phyloP scores from a whole-genome alignment of 1,140 invertebrate genomes.

The Diplogasteroides magnus region DNA sequence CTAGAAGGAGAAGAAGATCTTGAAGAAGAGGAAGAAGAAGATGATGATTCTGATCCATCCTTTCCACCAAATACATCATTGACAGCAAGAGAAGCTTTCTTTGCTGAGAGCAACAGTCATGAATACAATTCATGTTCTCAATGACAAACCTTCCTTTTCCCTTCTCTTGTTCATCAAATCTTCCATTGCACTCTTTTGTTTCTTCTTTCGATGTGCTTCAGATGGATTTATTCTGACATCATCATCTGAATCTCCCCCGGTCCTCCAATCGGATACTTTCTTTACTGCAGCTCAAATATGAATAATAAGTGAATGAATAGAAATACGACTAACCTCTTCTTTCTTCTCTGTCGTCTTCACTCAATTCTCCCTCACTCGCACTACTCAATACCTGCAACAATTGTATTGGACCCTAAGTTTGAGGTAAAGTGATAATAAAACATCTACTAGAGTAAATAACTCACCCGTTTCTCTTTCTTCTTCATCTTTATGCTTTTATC shows the following conservation, averaged over 20 bases:
- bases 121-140: neutral
- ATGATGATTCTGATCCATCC: neutral
- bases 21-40: neutral
- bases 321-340: slow-evolving; percentile 2
- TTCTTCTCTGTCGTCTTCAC: slow-evolving; percentile 3
- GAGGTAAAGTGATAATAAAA: too few relatives aligned
- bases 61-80: slow-evolving; percentile 1
- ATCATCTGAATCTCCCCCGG: slow-evolving; percentile 33
- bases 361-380: slow-evolving; percentile 9
- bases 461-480: too few relatives aligned
- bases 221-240: slow-evolving; percentile 46
- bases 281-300: neutral
- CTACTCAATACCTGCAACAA: too few relatives aligned
- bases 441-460: too few relatives aligned
- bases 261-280: neutral
- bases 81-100: neutral
- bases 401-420: too few relatives aligned
- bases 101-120: slow-evolving; percentile 21
- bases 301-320: slow-evolving; percentile 10
- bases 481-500: neutral
- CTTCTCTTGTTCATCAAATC: slow-evolving; percentile 40
- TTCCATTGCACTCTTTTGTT: slow-evolving; percentile 49
- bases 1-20: slow-evolving; percentile 43
- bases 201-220: slow-evolving; percentile 41
- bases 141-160: slow-evolving; percentile 43